phyloP scores from a whole-genome alignment of 1,140 invertebrate genomes.

The Cherax destructor region DNA sequence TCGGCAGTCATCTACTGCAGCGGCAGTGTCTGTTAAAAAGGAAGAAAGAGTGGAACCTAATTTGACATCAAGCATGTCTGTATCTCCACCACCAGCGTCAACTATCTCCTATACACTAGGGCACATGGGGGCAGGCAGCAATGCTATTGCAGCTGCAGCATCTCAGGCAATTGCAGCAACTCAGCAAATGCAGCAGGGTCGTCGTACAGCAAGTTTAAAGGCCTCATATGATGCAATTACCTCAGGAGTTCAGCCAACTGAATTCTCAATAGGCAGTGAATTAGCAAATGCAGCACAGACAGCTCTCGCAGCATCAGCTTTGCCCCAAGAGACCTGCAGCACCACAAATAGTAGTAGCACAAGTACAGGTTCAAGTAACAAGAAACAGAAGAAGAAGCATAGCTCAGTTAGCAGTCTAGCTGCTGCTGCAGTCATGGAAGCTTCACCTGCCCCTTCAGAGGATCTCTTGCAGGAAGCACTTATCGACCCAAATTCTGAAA shows the following conservation, averaged over 20 bases:
- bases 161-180: slow-evolving; percentile 97
- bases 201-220: slow-evolving; percentile 94
- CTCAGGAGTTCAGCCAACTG: slow-evolving; percentile 77
- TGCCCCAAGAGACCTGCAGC: slow-evolving; percentile 57
- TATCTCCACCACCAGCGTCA: slow-evolving; percentile 72
- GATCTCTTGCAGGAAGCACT: slow-evolving; percentile 67
- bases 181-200: slow-evolving; percentile 95
- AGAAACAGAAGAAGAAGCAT: slow-evolving; percentile 82
- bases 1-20: slow-evolving; percentile 59
- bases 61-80: slow-evolving; percentile 48
- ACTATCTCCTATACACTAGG: slow-evolving; percentile 81
- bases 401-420: slow-evolving; percentile 64
- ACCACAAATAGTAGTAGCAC: slow-evolving; percentile 18
- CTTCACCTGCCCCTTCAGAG: slow-evolving; percentile 73
- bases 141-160: slow-evolving; percentile 94
- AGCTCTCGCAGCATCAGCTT: slow-evolving; percentile 83
- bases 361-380: slow-evolving; percentile 73
- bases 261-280: slow-evolving; percentile 82
- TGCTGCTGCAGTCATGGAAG: slow-evolving; percentile 75
- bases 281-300: slow-evolving; percentile 86
- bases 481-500: slow-evolving; percentile 75
- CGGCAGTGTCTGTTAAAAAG: slow-evolving; percentile 50
- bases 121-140: slow-evolving; percentile 86
- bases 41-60: slow-evolving; percentile 64
- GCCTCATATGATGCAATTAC: slow-evolving; percentile 93